Conservation (phyloP, 2,888 invertebrate genomes). For the Acleris laterana region DNA sequence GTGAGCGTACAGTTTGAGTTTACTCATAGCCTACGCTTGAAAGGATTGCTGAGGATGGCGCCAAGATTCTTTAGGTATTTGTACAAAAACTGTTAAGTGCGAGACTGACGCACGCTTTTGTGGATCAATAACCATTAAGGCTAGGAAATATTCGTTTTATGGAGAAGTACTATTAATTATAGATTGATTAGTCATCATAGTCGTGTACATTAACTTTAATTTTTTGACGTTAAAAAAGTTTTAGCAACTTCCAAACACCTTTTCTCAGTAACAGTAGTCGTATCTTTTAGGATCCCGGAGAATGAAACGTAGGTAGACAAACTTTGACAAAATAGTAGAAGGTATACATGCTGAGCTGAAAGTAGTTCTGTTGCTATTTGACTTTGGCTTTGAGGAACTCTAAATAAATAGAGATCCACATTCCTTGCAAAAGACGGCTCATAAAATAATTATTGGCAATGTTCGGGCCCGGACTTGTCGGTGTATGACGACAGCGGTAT, state of each 20-base stretch:
- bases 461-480: constrained; percentile 16
- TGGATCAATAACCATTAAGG: constrained; percentile 2
- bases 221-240: too few species aligned
- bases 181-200: too few species aligned
- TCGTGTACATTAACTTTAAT: too few species aligned
- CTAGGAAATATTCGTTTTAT: too few species aligned
- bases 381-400: constrained; percentile 11
- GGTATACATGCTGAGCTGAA: too few species aligned
- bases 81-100: constrained; percentile 35
- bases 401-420: constrained; percentile 30
- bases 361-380: too few species aligned
- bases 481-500: constrained; percentile 19
- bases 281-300: too few species aligned
- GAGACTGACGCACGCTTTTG: neutral
- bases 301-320: too few species aligned
- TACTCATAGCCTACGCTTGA: constrained; percentile 53
- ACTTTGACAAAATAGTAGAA: too few species aligned
- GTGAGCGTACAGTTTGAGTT: constrained; percentile 66
- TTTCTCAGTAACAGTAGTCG: too few species aligned
- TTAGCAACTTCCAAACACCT: too few species aligned
- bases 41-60: constrained; percentile 57
- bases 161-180: too few species aligned
- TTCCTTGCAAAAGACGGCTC: constrained; percentile 15
- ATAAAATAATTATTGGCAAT: constrained; percentile 31
- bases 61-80: constrained; percentile 60